Evolutionary conservation across 2,888 invertebrate species (phyloP).

Genomic region (Lochmaea crataegi): DNA sequence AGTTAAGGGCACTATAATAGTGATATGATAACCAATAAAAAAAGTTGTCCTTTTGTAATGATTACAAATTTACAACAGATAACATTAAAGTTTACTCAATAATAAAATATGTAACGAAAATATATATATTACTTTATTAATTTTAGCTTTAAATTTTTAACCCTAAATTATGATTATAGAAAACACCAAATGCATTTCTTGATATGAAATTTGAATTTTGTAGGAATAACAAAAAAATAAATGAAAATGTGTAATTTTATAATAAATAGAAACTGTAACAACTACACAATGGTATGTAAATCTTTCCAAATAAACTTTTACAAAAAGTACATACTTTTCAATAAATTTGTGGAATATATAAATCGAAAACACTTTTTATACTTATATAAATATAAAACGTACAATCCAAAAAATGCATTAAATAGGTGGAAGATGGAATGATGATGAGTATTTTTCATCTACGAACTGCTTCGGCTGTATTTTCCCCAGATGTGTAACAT

Average conservation of each 20-base stretch:
- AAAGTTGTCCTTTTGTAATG: no score
- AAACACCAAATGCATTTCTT: neutral
- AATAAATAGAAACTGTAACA: conserved; percentile 2
- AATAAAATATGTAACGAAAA: neutral
- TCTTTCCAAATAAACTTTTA: conserved; percentile 1
- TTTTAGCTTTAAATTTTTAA: neutral
- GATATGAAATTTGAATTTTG: no score
- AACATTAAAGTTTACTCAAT: neutral
- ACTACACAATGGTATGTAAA: neutral
- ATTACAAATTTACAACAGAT: neutral
- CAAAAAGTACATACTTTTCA: conserved; percentile 26
- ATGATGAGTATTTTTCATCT: conserved; percentile 35
- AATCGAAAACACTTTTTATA: conserved; percentile 40
- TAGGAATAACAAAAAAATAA: neutral
- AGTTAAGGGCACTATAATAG: no score
- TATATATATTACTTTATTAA: conserved; percentile 5
- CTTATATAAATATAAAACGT: conserved; percentile 53
- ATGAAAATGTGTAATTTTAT: neutral
- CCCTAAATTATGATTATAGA: neutral
- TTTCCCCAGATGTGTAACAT: conserved; percentile 99
- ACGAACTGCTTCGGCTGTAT: conserved; percentile 76
- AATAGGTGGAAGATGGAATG: conserved; percentile 59
- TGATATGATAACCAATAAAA: no score
- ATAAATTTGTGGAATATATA: conserved; percentile 45
- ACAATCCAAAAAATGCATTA: conserved; percentile 58